Evolutionary conservation across 2,797 vertebrate species (phyloP), one percentile per base, ranked within the genome.

Genomic region (Ataeniobius toweri): DNA sequence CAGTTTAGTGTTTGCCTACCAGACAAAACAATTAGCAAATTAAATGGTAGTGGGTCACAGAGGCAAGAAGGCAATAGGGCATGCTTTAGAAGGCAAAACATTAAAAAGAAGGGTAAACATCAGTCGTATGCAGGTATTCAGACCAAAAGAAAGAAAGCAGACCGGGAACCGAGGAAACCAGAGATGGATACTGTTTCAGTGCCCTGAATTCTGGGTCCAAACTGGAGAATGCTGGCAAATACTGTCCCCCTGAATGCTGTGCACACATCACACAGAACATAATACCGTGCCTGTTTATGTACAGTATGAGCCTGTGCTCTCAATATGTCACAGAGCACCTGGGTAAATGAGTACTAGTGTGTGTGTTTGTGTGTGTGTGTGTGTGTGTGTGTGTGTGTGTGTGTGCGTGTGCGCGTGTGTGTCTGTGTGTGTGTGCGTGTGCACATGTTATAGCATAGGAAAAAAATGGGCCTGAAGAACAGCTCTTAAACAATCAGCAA

Each of bases 401-500:
- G 65, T 74, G 55, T 70, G 73, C 59, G 28, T 3, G 6, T 48
- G 26, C 70, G 0, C 1, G n/a, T 72, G 71, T 56, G 71, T 2
- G 58, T 61, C n/a, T n/a, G 16, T 4, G 8, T 41, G 26, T 59
- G 0, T 3, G 68, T 73, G 58, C 70, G 72, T 69, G 70, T 44
- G 44, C n/a, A 18, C n/a, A n/a, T 58, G 56, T 28, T 75, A 73
- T 70, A 73, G 77, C 73, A 83, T 78, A 22, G 78, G 16, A 51
- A 80, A 80, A 78, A 91, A 89, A 81, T 70, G 70, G 51, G 69
- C 79, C 87, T 63, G 80, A 92, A 89, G 92, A 91, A 94, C 73
- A 89, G 91, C 86, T 89, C 92, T 95, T 91, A 89, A 93, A 93
- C 95, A 89, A 95, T 91, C 94, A 94, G 90, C 94, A 94, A 88